Percentiles rank a stretch among this genome's conserved stretches.
Conservation (phyloP, 1,140 invertebrate species). For the Forficula auricularia region DNA sequence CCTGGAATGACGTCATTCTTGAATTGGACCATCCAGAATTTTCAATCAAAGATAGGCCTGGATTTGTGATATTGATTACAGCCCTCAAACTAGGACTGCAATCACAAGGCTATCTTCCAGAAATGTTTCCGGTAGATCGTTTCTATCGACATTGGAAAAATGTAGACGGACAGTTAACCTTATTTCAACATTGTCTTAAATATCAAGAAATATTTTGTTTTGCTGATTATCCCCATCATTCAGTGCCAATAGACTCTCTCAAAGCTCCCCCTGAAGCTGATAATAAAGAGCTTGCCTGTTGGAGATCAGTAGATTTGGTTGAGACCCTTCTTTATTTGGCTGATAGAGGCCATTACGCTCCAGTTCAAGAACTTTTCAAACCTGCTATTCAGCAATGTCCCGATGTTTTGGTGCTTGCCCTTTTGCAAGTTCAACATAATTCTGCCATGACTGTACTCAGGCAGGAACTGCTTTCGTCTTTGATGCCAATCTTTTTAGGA, state of each 20-base stretch:
- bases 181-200: constrained; percentile 70
- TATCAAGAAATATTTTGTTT: constrained; percentile 89
- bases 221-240: constrained; percentile 71
- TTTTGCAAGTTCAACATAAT: constrained; percentile 54
- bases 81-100: constrained; percentile 63
- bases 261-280: constrained; percentile 85
- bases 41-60: constrained; percentile 66
- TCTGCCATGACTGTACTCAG: constrained; percentile 52
- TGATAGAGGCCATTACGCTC: constrained; percentile 61
- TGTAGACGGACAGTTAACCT: constrained; percentile 72
- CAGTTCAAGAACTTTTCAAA: constrained; percentile 81
- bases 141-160: constrained; percentile 85
- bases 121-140: constrained; percentile 72
- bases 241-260: constrained; percentile 69
- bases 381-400: constrained; percentile 84
- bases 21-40: constrained; percentile 85
- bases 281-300: constrained; percentile 77
- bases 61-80: constrained; percentile 61
- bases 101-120: constrained; percentile 43
- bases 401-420: constrained; percentile 72
- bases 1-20: constrained; percentile 81
- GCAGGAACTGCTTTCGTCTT: constrained; percentile 65
- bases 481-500: constrained; percentile 80
- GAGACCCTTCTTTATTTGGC: constrained; percentile 73
- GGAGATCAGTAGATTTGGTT: constrained; percentile 81